Base-by-base conservation (phyloP, 2,113 vertebrate species). In the Ochotona curzoniae region DNA sequence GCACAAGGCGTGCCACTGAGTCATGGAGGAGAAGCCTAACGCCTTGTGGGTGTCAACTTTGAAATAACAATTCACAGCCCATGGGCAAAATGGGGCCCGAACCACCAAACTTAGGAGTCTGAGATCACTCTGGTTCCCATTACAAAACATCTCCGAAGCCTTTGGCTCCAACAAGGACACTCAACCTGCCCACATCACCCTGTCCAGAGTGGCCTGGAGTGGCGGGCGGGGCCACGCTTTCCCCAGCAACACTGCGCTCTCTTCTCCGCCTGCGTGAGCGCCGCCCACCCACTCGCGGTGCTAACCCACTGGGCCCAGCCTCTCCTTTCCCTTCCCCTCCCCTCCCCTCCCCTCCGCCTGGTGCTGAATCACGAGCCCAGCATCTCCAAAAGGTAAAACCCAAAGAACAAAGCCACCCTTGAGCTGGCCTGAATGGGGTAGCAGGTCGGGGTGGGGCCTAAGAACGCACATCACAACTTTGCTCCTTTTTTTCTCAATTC, bases 341-440 rank as follows among this genome's bases (percentile, higher is more conserved):
- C 60, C 89, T 75, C 95, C 88, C 95, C 92, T 87, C 96, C 96
- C 87, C 71, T 96, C 60, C 61, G 94, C 93, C 94, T 91, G 93
- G 87, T 96, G 96, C 96, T 96, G 97, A 97, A 96, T 97, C 97
- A 97, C 80, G 88, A 96, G 95, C 90, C 95, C 89, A 73, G 5
- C 66, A 85, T 80, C 84, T 86, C 84, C 44, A 51, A 85, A 94
- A 92, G 96, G 95, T 93, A 93, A 95, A 94, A 91, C 47, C 78
- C 8, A 57, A 78, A 92, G 90, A 96, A 97, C 97, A 97, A 97
- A 96, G 97, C 96, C 94, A 78, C 28, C 26, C 66, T 51, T 8
- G n/a, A 23, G 73, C 76, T 38, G 60, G 63, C 44, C 51, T 70
- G 87, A 87, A 70, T n/a, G 23, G 54, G 70, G 57, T 12, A 28